Evolutionary conservation across 2,888 invertebrate species (phyloP).

Genomic region (Stegana nigrithorax): DNA sequence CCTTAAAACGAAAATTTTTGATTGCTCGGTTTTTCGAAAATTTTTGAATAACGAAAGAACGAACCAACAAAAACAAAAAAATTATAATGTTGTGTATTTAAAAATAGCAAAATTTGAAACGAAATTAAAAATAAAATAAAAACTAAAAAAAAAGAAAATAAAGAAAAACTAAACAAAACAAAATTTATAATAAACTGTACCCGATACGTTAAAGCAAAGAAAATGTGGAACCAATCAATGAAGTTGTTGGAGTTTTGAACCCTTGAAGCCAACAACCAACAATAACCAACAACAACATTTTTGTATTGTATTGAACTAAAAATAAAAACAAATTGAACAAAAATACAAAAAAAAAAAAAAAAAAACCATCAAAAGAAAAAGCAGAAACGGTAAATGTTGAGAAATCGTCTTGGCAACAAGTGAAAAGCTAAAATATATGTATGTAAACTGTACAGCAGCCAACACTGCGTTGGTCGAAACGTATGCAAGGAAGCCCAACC

Average conservation of each 20-base stretch:
- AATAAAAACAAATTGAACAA: constrained; percentile 35
- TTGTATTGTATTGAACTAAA: constrained; percentile 25
- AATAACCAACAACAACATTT: constrained; percentile 41
- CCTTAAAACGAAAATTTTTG: constrained; percentile 5
- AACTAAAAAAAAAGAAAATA: constrained; percentile 25
- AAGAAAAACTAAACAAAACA: constrained; percentile 22
- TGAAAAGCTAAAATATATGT: background rate
- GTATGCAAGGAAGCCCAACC: constrained; percentile 43
- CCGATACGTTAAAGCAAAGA: constrained; percentile 31
- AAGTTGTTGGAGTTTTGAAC: constrained; percentile 47
- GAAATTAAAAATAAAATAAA: constrained; percentile 45
- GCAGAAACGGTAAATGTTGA: background rate
- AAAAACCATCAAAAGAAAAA: constrained; percentile 16
- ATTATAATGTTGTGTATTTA: constrained; percentile 29
- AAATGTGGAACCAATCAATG: constrained; percentile 52
- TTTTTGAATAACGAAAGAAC: background rate
- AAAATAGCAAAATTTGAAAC: constrained; percentile 45
- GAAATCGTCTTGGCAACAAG: constrained; percentile 34
- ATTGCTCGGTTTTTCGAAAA: background rate
- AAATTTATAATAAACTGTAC: constrained; percentile 22
- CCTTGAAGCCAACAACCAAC: constrained; percentile 38
- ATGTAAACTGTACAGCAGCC: background rate
- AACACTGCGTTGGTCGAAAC: constrained; percentile 52
- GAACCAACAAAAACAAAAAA: background rate
- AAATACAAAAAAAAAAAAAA: constrained; percentile 16